Evolutionary conservation across 2,113 vertebrate species (phyloP).

Genomic region (Odontesthes bonariensis): DNA sequence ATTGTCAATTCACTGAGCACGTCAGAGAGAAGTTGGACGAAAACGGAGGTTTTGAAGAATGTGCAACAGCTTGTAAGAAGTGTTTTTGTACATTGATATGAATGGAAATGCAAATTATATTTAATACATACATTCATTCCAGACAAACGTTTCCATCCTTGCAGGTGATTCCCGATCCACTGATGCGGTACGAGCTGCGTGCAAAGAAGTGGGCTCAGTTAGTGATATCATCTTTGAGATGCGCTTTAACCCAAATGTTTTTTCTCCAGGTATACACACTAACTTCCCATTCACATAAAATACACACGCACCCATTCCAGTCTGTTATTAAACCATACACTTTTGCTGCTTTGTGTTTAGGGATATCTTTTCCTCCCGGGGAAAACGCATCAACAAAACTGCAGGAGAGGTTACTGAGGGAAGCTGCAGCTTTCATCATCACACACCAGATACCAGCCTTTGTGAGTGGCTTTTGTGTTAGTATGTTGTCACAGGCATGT

Average conservation of each 20-base stretch:
- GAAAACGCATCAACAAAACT: conserved; percentile 69
- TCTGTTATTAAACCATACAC: not conserved
- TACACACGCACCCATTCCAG: not conserved
- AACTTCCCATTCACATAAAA: not conserved
- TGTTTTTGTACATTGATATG: conserved; percentile 1
- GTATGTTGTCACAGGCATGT: not conserved
- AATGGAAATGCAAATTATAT: not conserved
- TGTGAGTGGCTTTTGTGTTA: conserved; percentile 72
- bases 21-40: conserved; percentile 78
- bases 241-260: conserved; percentile 84
- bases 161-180: conserved; percentile 75
- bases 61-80: conserved; percentile 72
- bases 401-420: conserved; percentile 82
- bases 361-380: conserved; percentile 75
- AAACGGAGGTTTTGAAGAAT: conserved; percentile 79
- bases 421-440: conserved; percentile 82
- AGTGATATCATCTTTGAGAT: conserved; percentile 87
- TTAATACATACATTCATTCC: not conserved
- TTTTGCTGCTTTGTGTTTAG: conserved; percentile 63
- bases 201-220: conserved; percentile 84
- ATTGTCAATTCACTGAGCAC: conserved; percentile 76
- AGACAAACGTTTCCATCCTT: not conserved
- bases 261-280: conserved; percentile 79
- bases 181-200: conserved; percentile 78
- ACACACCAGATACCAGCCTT: conserved; percentile 84